Conservation (phyloP, 2,113 vertebrate species). For the Strigops habroptila region DNA sequence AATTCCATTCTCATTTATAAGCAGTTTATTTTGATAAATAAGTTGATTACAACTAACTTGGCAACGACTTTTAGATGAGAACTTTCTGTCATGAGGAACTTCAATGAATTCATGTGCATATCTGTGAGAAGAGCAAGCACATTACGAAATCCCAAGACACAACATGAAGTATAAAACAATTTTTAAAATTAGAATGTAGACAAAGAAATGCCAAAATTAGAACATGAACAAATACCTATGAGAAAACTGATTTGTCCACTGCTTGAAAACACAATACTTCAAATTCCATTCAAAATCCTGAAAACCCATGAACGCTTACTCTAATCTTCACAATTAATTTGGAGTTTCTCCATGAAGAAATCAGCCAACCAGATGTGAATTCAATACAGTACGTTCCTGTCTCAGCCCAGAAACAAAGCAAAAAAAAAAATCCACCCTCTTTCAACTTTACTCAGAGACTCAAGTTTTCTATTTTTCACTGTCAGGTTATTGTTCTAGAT, state of each 20-base stretch:
- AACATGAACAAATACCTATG: constrained; percentile 75
- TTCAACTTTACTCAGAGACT: not conserved
- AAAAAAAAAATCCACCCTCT: not conserved
- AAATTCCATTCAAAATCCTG: constrained; percentile 74
- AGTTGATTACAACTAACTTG: constrained; percentile 35
- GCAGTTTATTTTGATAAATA: constrained; percentile 32
- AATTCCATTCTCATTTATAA: constrained; percentile 51
- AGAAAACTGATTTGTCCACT: constrained; percentile 73
- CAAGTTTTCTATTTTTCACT: not conserved
- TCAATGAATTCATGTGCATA: constrained; percentile 19
- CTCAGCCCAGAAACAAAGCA: constrained; percentile 62
- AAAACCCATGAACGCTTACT: constrained; percentile 71
- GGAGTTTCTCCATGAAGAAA: constrained; percentile 75
- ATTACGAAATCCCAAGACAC: constrained; percentile 48
- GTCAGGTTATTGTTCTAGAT: not conserved
- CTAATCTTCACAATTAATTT: constrained; percentile 76
- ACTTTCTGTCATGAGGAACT: constrained; percentile 33
- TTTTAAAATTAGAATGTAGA: constrained; percentile 72
- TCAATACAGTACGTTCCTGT: constrained; percentile 68
- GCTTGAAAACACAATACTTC: constrained; percentile 77
- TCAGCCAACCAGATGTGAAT: constrained; percentile 79
- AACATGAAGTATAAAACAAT: constrained; percentile 59
- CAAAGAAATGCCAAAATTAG: constrained; percentile 73
- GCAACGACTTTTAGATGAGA: constrained; percentile 20
- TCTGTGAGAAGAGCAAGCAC: constrained; percentile 41